Base-by-base conservation (phyloP, 1,140 invertebrate genomes). In the Ostrea denselamellosa region DNA sequence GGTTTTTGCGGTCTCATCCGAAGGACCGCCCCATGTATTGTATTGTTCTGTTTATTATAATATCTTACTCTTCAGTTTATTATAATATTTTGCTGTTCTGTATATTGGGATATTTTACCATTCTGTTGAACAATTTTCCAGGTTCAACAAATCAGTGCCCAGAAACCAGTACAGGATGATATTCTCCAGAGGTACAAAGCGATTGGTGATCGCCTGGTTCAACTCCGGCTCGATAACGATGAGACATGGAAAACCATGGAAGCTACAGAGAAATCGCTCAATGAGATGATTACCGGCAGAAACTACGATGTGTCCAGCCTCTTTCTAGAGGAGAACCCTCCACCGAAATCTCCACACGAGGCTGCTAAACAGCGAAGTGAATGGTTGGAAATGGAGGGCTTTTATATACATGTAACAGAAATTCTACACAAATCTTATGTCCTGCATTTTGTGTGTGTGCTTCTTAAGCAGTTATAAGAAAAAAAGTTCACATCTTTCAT, bases 231-330 rank as follows among this genome's bases (percentile, higher is more conserved):
- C 17, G 98, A 99, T 94, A 98, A 97, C 88, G 98, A 98, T 94
- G 98, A 99, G 95, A 94, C 95, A 10, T 99, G 98, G 97, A 99
- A 99, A 95, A 98, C 98, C 4, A 95, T 99, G 54, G 98, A 99
- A 95, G 98, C 98, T 0, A 98, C 98, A 17, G 98, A 99, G 95
- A 97, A 96, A 77, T 97, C 97, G 84, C 95, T 99, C 58, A 95
- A 98, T 88, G 97, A 97, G 86, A 97, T 98, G 97, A 96, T 98
- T 53, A 97, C 96, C 90, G 96, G 96, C 19, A 97, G 97, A 92
- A 97, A 98, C 94, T 97, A 97, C 92, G 97, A 98, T 91, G 97
- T 96, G 86, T 96, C 96, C n/a, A 91, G 92, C 65, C 96, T 96
- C 90, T 97, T 97, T 93, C 96, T 96, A 85, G 96, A 97, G 2